Conservation (phyloP, 2,113 vertebrate genomes). For the Nicator chloris region DNA sequence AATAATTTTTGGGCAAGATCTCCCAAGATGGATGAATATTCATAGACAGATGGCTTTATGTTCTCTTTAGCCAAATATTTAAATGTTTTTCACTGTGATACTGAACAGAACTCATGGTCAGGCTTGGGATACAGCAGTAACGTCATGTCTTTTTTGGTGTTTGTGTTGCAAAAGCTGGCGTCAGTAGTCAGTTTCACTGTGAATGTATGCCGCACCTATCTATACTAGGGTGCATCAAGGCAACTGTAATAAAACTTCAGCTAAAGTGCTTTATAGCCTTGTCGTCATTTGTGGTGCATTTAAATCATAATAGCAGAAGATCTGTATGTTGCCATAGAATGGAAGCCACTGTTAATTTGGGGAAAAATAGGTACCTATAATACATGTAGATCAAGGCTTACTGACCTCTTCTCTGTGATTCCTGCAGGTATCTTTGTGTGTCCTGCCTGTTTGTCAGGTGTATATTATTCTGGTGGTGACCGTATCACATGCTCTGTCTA, state of each 20-base stretch:
- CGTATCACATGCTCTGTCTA: background rate
- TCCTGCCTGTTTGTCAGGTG: background rate
- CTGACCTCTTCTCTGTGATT: background rate
- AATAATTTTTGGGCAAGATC: background rate
- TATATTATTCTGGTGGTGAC: background rate
- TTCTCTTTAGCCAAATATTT: background rate
- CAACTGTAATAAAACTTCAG: background rate
- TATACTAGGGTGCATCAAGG: background rate
- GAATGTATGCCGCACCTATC: background rate
- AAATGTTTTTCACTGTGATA: background rate
- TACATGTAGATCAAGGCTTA: background rate
- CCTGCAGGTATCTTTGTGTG: background rate
- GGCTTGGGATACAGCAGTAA: background rate
- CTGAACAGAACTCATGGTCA: background rate
- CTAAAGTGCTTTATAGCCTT: background rate
- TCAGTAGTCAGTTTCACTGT: background rate
- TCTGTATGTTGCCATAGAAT: background rate
- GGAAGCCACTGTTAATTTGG: background rate
- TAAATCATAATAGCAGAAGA: background rate
- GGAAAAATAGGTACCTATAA: background rate
- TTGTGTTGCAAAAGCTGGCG: background rate
- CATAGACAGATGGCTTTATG: background rate
- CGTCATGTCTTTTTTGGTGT: background rate
- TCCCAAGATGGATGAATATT: background rate
- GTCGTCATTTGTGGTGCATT: background rate